These are phyloP conservation scores for Microctonus aethiopoides DNA, from an alignment of 2,888 invertebrate species.

Conservation along the genomic window DNA sequence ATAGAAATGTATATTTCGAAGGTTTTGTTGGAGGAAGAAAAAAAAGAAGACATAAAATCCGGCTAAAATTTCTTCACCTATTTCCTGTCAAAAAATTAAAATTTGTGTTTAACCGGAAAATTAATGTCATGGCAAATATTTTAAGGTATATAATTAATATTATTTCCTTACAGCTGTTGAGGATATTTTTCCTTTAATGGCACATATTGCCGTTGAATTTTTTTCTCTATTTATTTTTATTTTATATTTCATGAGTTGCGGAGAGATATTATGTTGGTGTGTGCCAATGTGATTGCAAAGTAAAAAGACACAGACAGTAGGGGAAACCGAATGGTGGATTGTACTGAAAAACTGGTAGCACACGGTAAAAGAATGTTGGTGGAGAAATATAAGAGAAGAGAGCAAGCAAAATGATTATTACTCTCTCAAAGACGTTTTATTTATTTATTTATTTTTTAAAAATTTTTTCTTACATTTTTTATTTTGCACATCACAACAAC, in stretches of 20 bases:
- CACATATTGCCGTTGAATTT: background rate
- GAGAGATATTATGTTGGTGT: too few relatives aligned
- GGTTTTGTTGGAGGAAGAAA: slow-evolving; percentile 13
- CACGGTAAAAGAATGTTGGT: slow-evolving; percentile 54
- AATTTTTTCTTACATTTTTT: too few relatives aligned
- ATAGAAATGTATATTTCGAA: too few relatives aligned
- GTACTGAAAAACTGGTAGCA: slow-evolving; percentile 57
- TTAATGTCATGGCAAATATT: background rate
- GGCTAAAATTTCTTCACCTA: background rate
- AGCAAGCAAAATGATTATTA: background rate
- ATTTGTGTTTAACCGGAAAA: background rate
- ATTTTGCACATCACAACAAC: background rate
- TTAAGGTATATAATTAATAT: background rate
- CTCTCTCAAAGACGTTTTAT: slow-evolving; percentile 20
- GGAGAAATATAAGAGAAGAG: slow-evolving; percentile 23
- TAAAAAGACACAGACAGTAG: slow-evolving; percentile 18
- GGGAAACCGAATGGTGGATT: slow-evolving; percentile 31
- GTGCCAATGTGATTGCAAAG: background rate
- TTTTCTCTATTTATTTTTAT: background rate
- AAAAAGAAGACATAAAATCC: background rate
- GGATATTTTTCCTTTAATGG: background rate
- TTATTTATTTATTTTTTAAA: too few relatives aligned
- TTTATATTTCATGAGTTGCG: too few relatives aligned
- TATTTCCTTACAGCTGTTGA: background rate
- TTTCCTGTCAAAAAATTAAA: background rate